Evolutionary conservation across 2,888 invertebrate species (phyloP).

Genomic region (Nephrotoma guestfalica): DNA sequence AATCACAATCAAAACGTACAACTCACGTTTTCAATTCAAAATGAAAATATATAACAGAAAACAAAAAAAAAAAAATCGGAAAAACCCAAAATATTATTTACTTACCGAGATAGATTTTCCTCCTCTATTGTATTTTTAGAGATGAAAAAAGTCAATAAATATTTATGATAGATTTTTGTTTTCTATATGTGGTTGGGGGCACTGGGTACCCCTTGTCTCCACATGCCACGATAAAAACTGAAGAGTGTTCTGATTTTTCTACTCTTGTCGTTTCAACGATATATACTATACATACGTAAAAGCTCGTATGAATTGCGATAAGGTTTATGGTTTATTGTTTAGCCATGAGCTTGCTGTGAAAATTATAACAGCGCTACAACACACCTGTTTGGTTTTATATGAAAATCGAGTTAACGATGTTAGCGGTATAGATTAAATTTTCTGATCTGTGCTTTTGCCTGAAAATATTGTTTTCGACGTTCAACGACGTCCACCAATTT

Average conservation of each 20-base stretch:
- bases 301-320: neutral
- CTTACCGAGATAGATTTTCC: neutral
- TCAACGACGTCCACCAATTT: too few relatives aligned
- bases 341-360: neutral
- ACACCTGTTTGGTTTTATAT: too few relatives aligned
- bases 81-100: neutral
- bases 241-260: neutral
- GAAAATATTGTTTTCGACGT: too few relatives aligned
- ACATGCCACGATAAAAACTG: neutral
- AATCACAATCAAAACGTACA: neutral
- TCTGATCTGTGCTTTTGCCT: too few relatives aligned
- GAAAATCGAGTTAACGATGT: too few relatives aligned
- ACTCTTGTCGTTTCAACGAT: neutral
- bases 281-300: neutral
- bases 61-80: neutral
- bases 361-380: too few relatives aligned
- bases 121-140: neutral
- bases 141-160: neutral
- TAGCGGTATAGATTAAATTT: too few relatives aligned
- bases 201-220: neutral
- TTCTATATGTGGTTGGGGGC: neutral
- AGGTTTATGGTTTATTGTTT: neutral
- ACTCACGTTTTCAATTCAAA: neutral
- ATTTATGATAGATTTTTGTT: neutral
- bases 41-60: neutral